phyloP scores from a whole-genome alignment of 2,797 vertebrate genomes.

The Fistularia tabacaria region DNA sequence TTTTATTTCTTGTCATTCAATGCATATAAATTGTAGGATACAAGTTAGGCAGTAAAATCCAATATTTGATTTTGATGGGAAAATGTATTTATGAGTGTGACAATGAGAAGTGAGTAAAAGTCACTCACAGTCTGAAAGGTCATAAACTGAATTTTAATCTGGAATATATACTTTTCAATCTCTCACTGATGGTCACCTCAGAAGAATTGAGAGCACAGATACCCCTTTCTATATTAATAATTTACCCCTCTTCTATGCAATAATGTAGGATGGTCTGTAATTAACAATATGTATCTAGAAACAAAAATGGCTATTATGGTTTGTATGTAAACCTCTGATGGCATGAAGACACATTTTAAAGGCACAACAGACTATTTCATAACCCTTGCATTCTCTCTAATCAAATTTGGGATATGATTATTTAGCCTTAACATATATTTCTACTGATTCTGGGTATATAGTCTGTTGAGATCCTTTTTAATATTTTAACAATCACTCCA shows the following conservation, averaged over 20 bases:
- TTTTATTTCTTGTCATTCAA: background rate
- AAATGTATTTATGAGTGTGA: slow-evolving; percentile 3
- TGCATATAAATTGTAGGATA: background rate
- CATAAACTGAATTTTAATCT: slow-evolving; percentile 13
- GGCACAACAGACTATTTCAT: too few species aligned
- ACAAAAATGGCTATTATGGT: too few species aligned
- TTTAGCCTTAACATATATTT: too few species aligned
- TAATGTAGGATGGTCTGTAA: background rate
- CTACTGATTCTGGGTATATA: too few species aligned
- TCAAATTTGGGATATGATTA: too few species aligned
- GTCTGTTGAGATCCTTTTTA: too few species aligned
- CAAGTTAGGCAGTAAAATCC: slow-evolving; percentile 1
- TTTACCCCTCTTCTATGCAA: slow-evolving; percentile 6
- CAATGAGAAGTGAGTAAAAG: slow-evolving; percentile 6
- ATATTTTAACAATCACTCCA: too few species aligned
- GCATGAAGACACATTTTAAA: too few species aligned
- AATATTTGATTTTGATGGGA: slow-evolving; percentile 3
- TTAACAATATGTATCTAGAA: too few species aligned
- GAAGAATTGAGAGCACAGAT: slow-evolving; percentile 1
- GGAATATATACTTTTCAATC: slow-evolving; percentile 11
- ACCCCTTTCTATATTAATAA: slow-evolving; percentile 9
- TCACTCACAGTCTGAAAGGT: slow-evolving; percentile 1
- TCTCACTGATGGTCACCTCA: slow-evolving; percentile 5
- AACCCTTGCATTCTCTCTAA: too few species aligned
- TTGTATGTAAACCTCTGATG: too few species aligned